Evolutionary conservation across 2,888 invertebrate genomes (phyloP).

Genomic region (Chrysolina oricalcia): DNA sequence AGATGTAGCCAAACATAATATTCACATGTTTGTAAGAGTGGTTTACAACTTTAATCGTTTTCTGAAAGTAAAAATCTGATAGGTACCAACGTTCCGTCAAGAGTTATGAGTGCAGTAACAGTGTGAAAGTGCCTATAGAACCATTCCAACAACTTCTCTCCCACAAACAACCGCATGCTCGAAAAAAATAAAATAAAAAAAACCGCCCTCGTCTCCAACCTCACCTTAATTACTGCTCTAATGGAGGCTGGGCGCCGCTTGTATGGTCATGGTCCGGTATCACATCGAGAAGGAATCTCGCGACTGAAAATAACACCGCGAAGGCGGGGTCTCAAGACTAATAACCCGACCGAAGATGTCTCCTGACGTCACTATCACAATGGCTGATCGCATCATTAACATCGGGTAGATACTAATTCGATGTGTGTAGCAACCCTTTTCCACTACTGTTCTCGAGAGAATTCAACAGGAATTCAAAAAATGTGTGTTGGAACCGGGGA

Average conservation of each 20-base stretch:
- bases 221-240: constrained; percentile 56
- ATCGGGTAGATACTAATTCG: constrained; percentile 45
- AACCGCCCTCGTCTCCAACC: constrained; percentile 22
- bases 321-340: constrained; percentile 66
- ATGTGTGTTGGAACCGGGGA: neutral
- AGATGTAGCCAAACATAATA: no score
- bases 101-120: neutral
- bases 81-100: neutral
- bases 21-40: no score
- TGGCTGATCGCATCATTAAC: constrained; percentile 60
- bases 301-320: constrained; percentile 55
- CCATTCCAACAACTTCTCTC: constrained; percentile 1
- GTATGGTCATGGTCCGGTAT: constrained; percentile 46
- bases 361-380: constrained; percentile 65
- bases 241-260: constrained; percentile 56
- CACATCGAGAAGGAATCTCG: constrained; percentile 39
- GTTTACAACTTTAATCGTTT: no score
- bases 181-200: neutral
- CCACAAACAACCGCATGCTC: neutral
- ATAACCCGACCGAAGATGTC: constrained; percentile 64
- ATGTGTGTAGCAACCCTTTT: constrained; percentile 34
- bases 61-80: no score
- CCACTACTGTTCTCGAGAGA: constrained; percentile 23
- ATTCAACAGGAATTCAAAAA: constrained; percentile 5
- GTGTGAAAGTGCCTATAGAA: neutral